phyloP scores from a whole-genome alignment of 2,113 vertebrate genomes.

The Eulemur macaco region DNA sequence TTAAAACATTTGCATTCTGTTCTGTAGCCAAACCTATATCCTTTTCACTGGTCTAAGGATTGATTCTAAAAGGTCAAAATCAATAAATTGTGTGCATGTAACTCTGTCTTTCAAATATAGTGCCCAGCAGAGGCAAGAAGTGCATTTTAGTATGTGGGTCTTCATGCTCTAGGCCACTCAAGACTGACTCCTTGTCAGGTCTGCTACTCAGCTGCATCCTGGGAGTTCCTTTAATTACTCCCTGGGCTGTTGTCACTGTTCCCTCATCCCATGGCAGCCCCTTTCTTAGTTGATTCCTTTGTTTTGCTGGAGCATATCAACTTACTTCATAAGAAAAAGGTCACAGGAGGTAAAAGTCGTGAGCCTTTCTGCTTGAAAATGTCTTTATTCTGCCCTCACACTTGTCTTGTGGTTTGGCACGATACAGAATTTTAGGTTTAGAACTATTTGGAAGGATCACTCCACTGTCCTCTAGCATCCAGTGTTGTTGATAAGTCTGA shows the following conservation, averaged over 20 bases:
- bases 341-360: not conserved
- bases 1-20: not conserved
- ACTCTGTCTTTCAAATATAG: not conserved
- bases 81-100: not conserved
- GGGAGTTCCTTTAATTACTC: not conserved
- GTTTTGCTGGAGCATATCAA: not conserved
- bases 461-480: not conserved
- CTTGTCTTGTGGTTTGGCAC: not conserved
- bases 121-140: not conserved
- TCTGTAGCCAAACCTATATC: not conserved
- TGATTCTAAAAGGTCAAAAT: not conserved
- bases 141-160: not conserved
- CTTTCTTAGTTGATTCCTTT: not conserved
- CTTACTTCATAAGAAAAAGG: not conserved
- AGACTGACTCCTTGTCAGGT: not conserved
- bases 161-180: too few relatives aligned
- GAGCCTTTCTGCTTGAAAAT: not conserved
- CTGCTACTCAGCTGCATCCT: not conserved
- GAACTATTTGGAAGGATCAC: not conserved
- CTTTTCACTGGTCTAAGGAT: not conserved
- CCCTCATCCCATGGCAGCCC: not conserved
- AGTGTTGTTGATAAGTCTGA: not conserved
- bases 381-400: not conserved
- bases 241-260: not conserved
- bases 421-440: not conserved